phyloP scores from a whole-genome alignment of 2,113 vertebrate genomes.

The Megaceryle torquata region DNA sequence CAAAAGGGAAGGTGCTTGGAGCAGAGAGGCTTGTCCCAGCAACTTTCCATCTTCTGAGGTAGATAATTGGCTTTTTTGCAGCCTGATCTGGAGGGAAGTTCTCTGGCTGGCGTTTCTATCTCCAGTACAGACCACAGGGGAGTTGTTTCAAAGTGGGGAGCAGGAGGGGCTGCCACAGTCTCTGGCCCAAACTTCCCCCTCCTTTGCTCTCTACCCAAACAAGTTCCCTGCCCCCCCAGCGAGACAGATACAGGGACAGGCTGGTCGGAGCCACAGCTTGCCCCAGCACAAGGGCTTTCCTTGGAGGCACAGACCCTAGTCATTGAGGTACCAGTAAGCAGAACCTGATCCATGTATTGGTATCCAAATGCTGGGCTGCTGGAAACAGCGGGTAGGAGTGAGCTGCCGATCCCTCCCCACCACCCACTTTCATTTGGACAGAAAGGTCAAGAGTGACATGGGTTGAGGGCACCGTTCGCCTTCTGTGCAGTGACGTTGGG shows the following conservation, averaged over 20 bases:
- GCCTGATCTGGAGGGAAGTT: neutral
- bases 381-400: neutral
- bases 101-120: accelerated
- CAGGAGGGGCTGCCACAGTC: neutral
- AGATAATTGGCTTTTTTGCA: neutral
- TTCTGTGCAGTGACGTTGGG: accelerated
- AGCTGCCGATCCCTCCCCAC: neutral
- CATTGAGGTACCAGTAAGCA: no score
- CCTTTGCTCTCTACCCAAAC: neutral
- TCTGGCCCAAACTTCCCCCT: neutral
- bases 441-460: accelerated
- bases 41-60: neutral
- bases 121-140: neutral
- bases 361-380: accelerated
- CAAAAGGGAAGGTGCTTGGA: neutral
- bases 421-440: neutral
- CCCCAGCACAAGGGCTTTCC: neutral
- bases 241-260: neutral
- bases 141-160: neutral
- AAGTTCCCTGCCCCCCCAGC: neutral
- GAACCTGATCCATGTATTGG: neutral
- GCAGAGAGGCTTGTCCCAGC: neutral
- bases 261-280: accelerated
- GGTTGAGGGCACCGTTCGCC: neutral
- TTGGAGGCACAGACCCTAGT: neutral